Conservation (phyloP, 1,140 invertebrate genomes). For the Carposina sasakii region DNA sequence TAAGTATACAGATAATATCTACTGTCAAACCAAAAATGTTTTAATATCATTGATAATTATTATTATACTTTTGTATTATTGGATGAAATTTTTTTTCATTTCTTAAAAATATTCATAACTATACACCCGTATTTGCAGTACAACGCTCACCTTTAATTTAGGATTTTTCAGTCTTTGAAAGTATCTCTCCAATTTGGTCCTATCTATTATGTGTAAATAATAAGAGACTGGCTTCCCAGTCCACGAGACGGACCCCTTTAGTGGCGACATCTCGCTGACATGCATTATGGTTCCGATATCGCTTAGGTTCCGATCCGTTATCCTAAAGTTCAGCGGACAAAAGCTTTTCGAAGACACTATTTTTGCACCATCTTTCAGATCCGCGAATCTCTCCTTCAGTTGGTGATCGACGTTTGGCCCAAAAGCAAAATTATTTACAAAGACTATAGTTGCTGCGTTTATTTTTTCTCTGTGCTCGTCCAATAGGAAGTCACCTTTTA, state of each 20-base stretch:
- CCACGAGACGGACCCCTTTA: conserved; percentile 97
- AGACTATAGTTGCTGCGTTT: conserved; percentile 93
- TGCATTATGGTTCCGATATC: conserved; percentile 99
- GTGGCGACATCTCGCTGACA: conserved; percentile 94
- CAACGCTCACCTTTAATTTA: conserved; percentile 78
- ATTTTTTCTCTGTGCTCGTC: conserved; percentile 94
- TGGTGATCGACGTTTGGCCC: conserved; percentile 97
- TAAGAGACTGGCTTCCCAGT: conserved; percentile 98
- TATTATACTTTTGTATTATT: no score
- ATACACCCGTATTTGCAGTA: conserved; percentile 1
- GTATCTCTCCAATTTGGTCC: conserved; percentile 96
- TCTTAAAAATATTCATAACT: no score
- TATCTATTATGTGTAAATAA: conserved; percentile 97
- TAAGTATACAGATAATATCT: no score
- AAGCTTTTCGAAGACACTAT: conserved; percentile 99
- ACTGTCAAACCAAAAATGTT: no score
- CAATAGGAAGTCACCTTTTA: conserved; percentile 95
- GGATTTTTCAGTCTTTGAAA: conserved; percentile 93
- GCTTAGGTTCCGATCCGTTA: conserved; percentile 88
- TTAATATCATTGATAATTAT: no score
- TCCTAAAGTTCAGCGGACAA: conserved; percentile 97
- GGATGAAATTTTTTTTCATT: no score
- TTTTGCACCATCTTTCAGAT: conserved; percentile 94
- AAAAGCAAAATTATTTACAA: conserved; percentile 99
- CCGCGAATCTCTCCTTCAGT: conserved; percentile 95